Percentiles rank a stretch among this genome's conserved stretches.
These are phyloP conservation scores for Prinia subflava DNA, from an alignment of 2,113 vertebrate species.

Conservation along the genomic window DNA sequence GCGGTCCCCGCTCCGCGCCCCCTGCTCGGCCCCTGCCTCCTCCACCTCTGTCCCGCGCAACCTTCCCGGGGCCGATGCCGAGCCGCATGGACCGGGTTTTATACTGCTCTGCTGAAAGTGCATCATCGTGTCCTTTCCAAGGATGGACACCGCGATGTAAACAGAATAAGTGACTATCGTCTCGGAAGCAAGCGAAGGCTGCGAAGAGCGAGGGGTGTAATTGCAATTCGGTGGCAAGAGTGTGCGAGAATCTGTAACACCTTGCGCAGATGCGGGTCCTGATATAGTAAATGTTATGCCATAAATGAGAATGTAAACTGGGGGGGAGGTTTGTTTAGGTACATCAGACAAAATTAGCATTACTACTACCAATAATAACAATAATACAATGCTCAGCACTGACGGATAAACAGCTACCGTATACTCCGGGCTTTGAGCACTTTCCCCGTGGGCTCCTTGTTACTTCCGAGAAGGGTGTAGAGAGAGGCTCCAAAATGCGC, in stretches of 20 bases:
- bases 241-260: neutral
- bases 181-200: neutral
- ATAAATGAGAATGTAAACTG: neutral
- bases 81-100: neutral
- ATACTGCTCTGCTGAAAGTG: neutral
- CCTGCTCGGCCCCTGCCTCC: neutral
- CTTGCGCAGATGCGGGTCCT: neutral
- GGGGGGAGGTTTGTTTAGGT: neutral
- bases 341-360: neutral
- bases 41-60: neutral
- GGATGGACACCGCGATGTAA: neutral
- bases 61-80: neutral
- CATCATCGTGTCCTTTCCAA: neutral
- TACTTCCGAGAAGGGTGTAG: constrained; percentile 1
- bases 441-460: constrained; percentile 14
- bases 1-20: neutral
- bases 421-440: neutral
- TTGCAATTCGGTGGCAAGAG: neutral
- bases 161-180: neutral
- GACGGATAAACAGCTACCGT: neutral
- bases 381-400: neutral
- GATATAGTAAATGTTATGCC: neutral
- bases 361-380: neutral
- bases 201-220: neutral
- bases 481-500: constrained; percentile 21